phyloP scores from a whole-genome alignment of 2,113 vertebrate genomes.

The Paradisaea rubra region DNA sequence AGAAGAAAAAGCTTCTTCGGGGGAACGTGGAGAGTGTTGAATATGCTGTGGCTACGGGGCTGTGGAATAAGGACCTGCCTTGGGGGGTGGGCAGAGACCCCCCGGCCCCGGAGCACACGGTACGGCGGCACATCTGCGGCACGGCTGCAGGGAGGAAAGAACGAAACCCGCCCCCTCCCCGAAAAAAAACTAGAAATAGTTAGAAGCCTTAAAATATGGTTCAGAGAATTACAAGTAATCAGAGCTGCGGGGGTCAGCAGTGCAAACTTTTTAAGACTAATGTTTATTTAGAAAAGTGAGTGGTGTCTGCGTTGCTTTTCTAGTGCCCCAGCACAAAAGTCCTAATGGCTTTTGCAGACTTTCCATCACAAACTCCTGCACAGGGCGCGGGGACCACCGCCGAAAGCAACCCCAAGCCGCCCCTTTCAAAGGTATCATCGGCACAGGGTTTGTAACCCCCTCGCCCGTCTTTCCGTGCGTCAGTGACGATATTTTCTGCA shows the following conservation, averaged over 20 bases:
- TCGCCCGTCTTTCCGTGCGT: background rate
- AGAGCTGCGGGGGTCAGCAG: constrained; percentile 87
- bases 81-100: background rate
- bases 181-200: background rate
- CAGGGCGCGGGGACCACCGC: constrained; percentile 27
- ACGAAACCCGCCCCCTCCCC: background rate
- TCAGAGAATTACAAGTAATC: constrained; percentile 79
- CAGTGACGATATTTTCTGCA: background rate
- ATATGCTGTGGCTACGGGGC: background rate
- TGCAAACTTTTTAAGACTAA: constrained; percentile 99
- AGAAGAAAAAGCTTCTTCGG: background rate
- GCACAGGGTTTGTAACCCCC: background rate
- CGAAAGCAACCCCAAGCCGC: background rate
- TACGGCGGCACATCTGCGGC: background rate
- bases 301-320: constrained; percentile 85
- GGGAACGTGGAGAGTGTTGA: background rate
- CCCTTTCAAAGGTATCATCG: background rate
- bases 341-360: constrained; percentile 90
- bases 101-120: background rate
- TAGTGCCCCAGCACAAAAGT: constrained; percentile 78
- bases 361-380: constrained; percentile 41
- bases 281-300: constrained; percentile 98
- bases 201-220: constrained; percentile 62
- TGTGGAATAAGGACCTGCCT: background rate
- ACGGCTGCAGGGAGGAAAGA: background rate